phyloP scores from a whole-genome alignment of 1,140 invertebrate species.

The Drosophila melanica region DNA sequence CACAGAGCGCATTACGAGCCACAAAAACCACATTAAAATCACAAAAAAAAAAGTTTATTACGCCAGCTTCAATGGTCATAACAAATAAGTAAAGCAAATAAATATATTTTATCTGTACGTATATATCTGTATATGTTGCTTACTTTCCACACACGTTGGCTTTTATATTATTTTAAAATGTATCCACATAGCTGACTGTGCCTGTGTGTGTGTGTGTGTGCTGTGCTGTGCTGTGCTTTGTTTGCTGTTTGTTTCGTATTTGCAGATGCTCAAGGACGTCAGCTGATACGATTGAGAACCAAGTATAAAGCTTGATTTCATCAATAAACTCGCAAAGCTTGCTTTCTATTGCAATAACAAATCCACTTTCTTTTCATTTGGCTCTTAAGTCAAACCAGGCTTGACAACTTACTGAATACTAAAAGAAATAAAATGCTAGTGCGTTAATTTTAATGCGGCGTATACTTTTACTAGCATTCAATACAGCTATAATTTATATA shows the following conservation, averaged over 20 bases:
- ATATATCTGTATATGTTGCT: not conserved
- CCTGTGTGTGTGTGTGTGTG: too few species aligned
- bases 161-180: constrained; percentile 36
- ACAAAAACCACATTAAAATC: constrained; percentile 23
- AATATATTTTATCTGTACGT: constrained; percentile 7
- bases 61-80: not conserved
- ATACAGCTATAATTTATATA: too few species aligned
- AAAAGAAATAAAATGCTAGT: too few species aligned
- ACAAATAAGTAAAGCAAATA: constrained; percentile 19
- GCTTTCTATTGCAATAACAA: not conserved
- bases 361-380: not conserved
- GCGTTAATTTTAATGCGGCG: too few species aligned
- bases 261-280: not conserved
- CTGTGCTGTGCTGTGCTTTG: not conserved
- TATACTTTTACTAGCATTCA: too few species aligned
- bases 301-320: not conserved
- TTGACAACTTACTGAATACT: too few species aligned
- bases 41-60: constrained; percentile 31
- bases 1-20: not conserved
- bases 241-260: not conserved
- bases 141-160: not conserved
- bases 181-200: not conserved
- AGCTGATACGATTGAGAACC: not conserved
- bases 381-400: not conserved
- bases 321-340: not conserved